Evolutionary conservation across 2,113 vertebrate species (phyloP).

Genomic region (Hippocampus comes): DNA sequence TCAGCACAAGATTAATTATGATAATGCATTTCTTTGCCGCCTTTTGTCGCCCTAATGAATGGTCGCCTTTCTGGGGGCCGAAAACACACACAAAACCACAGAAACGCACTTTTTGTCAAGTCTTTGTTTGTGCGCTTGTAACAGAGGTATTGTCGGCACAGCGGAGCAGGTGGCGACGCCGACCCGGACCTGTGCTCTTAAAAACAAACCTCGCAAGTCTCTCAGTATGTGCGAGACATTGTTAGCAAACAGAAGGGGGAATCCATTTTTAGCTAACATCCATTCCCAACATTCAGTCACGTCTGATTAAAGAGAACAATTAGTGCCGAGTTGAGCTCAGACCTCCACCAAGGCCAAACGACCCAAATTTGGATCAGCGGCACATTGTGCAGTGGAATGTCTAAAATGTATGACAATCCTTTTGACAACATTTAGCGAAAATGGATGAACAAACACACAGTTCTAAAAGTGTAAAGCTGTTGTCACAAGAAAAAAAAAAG

Average conservation of each 20-base stretch:
- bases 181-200: constrained; percentile 79
- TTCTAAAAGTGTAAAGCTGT: not conserved
- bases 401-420: too few relatives aligned
- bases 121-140: constrained; percentile 87
- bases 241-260: constrained; percentile 17
- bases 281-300: not conserved
- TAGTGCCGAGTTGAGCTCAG: not conserved
- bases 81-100: constrained; percentile 68
- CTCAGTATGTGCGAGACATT: constrained; percentile 15
- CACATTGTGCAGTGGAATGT: not conserved
- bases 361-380: not conserved
- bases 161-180: constrained; percentile 87
- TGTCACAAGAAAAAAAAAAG: too few relatives aligned
- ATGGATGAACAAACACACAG: not conserved
- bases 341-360: not conserved
- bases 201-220: constrained; percentile 20
- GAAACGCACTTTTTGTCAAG: constrained; percentile 82
- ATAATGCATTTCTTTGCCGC: constrained; percentile 90
- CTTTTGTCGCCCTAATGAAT: constrained; percentile 93
- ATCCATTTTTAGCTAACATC: not conserved
- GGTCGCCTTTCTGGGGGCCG: constrained; percentile 75
- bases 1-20: constrained; percentile 91
- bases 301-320: not conserved
- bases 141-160: constrained; percentile 82
- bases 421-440: not conserved